phyloP scores from a whole-genome alignment of 2,797 vertebrate genomes.

The Dallia pectoralis region DNA sequence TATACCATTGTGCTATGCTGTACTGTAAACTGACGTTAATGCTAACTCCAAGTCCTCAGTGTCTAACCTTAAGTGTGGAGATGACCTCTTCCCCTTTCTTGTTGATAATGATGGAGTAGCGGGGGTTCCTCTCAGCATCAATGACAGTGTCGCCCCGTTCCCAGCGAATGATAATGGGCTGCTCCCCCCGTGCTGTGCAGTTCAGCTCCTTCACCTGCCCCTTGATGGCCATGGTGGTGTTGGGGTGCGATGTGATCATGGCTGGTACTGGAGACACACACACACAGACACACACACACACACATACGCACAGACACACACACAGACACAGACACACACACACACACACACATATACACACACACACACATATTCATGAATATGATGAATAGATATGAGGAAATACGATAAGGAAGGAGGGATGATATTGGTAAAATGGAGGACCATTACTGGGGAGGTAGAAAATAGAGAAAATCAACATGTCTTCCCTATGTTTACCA shows the following conservation, averaged over 20 bases:
- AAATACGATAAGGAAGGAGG: slow-evolving; percentile 55
- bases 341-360: no score
- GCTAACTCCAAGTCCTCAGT: neutral
- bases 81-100: slow-evolving; percentile 94
- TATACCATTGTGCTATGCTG: neutral
- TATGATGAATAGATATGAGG: slow-evolving; percentile 46
- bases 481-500: slow-evolving; percentile 38
- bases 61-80: slow-evolving; percentile 89
- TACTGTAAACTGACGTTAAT: neutral
- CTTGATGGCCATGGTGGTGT: slow-evolving; percentile 95
- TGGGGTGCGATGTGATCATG: slow-evolving; percentile 97
- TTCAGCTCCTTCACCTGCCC: slow-evolving; percentile 97
- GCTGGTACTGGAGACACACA: slow-evolving; percentile 82
- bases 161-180: slow-evolving; percentile 98
- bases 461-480: slow-evolving; percentile 61
- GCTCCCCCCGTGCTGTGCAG: slow-evolving; percentile 92
- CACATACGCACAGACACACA: no score
- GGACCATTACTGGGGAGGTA: slow-evolving; percentile 60
- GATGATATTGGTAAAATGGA: slow-evolving; percentile 42
- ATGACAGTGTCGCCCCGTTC: slow-evolving; percentile 98
- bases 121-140: slow-evolving; percentile 92
- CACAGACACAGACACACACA: no score
- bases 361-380: slow-evolving; percentile 30
- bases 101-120: slow-evolving; percentile 93
- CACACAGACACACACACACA: no score